phyloP scores from a whole-genome alignment of 2,797 vertebrate genomes.

The Crocodylus rhombifer region DNA sequence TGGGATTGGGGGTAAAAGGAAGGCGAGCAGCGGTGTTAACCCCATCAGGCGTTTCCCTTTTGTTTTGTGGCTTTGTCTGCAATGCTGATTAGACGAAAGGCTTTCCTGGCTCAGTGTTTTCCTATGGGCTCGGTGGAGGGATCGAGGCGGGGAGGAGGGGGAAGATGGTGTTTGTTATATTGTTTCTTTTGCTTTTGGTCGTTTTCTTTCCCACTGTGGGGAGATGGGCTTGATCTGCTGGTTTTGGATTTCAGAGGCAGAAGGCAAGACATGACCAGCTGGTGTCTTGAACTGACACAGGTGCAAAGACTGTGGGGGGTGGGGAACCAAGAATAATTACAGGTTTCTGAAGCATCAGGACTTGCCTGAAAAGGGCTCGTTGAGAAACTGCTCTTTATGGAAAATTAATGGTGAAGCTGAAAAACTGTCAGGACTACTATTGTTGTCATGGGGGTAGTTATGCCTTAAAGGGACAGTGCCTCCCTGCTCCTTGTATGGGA shows the following conservation, averaged over 20 bases:
- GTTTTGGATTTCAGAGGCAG: slow-evolving; percentile 82
- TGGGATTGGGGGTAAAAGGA: neutral
- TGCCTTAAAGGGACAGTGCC: slow-evolving; percentile 69
- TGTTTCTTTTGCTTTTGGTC: slow-evolving; percentile 64
- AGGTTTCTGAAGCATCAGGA: slow-evolving; percentile 84
- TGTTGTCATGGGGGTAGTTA: slow-evolving; percentile 68
- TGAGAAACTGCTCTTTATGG: slow-evolving; percentile 84
- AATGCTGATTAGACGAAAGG: slow-evolving; percentile 73
- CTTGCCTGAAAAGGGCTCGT: slow-evolving; percentile 81
- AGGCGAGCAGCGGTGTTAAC: slow-evolving; percentile 47
- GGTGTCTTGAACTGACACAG: slow-evolving; percentile 85
- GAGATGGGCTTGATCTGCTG: slow-evolving; percentile 69
- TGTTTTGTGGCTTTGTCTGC: slow-evolving; percentile 70
- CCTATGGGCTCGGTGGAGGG: slow-evolving; percentile 75
- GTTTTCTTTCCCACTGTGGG: slow-evolving; percentile 57
- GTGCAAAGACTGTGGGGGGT: slow-evolving; percentile 85
- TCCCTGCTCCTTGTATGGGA: slow-evolving; percentile 18
- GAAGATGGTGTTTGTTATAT: slow-evolving; percentile 14
- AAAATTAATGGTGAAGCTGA: slow-evolving; percentile 83
- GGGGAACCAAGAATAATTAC: slow-evolving; percentile 85
- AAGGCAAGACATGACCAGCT: slow-evolving; percentile 85
- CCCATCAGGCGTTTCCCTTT: slow-evolving; percentile 56
- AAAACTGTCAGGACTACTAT: slow-evolving; percentile 76
- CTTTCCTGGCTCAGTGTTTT: slow-evolving; percentile 65
- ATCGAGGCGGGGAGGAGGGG: slow-evolving; percentile 39